Evolutionary conservation across 2,888 invertebrate genomes (phyloP), one percentile per base, ranked within the genome.

Genomic region (Rhopalosiphum nymphaeae): DNA sequence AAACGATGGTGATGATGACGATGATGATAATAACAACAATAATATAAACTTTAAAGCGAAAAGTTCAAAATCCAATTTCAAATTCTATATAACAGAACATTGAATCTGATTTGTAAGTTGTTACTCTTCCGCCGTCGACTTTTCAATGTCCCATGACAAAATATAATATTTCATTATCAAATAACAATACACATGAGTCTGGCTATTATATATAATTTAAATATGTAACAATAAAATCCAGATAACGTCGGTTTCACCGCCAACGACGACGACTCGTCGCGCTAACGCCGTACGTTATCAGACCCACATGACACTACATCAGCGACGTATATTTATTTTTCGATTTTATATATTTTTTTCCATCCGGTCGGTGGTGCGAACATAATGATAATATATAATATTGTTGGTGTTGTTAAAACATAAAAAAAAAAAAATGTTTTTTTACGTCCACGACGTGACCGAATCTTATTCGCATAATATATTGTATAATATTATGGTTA

Each of bases 401-500:
- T 78, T 25, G 36, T 36, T 78, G 7, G 13, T 16, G 49, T 26
- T 84, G 44, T 13, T 16, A 46, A 44, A 46, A 93, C n/a, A 46
- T 89, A 56, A 53, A 53, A 53, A 78, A 78, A n/a, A 61, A 61
- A 0, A 67, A 16, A 7, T n/a, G 3, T 61, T n/a, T 67, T 85
- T 91, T 94, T 86, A 94, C 85, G 94, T 46, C 36, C 44, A 10
- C 53, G 25, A 94, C 91, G 91, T 94, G 94, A 94, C 94, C 94
- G 91, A 91, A 86, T 86, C 90, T 36, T 91, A 94, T 90, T 90
- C 86, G 93, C 86, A n/a, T 49, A 46, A 29, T 36, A 36, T 78
- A 78, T 78, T 25, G 9, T 78, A n/a, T n/a, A 67, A 36, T 78
- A 78, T 78, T 42, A 21, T 78, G 21, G n/a, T 13, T 67, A 36